A percentile compares a stretch with the other conserved stretches of the same genome.
phyloP scores from a whole-genome alignment of 2,113 vertebrate genomes.

The Pseudorasbora parva region DNA sequence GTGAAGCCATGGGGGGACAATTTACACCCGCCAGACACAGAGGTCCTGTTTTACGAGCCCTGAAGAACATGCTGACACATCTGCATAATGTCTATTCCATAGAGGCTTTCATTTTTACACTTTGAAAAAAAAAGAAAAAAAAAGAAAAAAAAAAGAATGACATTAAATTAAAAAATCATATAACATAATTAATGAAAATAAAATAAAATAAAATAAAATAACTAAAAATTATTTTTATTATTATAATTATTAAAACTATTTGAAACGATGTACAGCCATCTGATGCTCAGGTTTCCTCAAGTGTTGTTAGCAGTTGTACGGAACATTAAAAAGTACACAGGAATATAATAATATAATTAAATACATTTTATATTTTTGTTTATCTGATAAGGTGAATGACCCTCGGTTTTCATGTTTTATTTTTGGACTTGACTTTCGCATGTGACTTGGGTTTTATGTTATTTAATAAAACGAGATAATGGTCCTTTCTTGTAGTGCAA shows the following conservation, averaged over 20 bases:
- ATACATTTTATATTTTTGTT: conserved; percentile 1
- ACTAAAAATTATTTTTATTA: too few relatives aligned
- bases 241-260: too few relatives aligned
- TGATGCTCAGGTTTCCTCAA: too few relatives aligned
- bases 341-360: not conserved
- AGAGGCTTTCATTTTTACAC: not conserved
- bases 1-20: not conserved
- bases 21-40: not conserved
- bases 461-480: not conserved
- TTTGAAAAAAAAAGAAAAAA: too few relatives aligned
- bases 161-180: too few relatives aligned
- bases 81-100: not conserved
- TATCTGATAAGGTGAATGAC: not conserved
- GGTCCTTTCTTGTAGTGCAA: not conserved
- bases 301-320: too few relatives aligned
- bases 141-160: too few relatives aligned
- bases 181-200: too few relatives aligned
- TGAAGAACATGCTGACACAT: not conserved
- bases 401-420: not conserved
- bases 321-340: too few relatives aligned
- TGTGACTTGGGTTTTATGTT: not conserved
- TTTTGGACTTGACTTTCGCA: not conserved
- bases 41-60: not conserved
- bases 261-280: too few relatives aligned
- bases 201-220: too few relatives aligned